Conservation (phyloP, 1,140 invertebrate genomes). For the Pogonomyrmex californicus region DNA sequence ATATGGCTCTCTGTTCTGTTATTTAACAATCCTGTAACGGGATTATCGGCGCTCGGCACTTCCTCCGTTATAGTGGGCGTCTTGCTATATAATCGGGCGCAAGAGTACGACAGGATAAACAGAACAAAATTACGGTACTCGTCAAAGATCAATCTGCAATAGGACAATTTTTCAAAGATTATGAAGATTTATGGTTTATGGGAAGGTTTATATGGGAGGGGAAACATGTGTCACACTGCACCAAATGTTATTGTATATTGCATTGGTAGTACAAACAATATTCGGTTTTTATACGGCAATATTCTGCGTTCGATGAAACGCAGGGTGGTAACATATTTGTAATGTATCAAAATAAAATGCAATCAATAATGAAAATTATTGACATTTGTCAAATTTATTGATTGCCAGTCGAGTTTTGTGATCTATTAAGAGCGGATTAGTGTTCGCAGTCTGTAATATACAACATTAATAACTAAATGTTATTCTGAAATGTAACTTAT, state of each 20-base stretch:
- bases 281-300: conserved; percentile 57
- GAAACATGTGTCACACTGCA: conserved; percentile 5
- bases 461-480: not conserved
- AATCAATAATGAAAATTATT: not conserved
- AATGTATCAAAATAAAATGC: not conserved
- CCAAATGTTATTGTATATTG: conserved; percentile 6
- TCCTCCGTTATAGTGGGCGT: conserved; percentile 92
- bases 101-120: conserved; percentile 87
- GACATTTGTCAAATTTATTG: not conserved
- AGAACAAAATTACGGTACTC: conserved; percentile 78
- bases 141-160: conserved; percentile 85
- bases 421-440: not conserved
- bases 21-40: conserved; percentile 93
- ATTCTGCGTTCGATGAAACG: conserved; percentile 30
- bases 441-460: conserved; percentile 1
- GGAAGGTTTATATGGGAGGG: not conserved
- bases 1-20: conserved; percentile 94
- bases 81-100: conserved; percentile 92
- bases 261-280: conserved; percentile 43
- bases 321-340: conserved; percentile 1
- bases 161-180: conserved; percentile 61
- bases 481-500: not conserved
- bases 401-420: not conserved
- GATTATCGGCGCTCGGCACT: conserved; percentile 93
- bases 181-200: not conserved